Base-by-base conservation (phyloP, 2,888 invertebrate species). In the Latheticus oryzae region DNA sequence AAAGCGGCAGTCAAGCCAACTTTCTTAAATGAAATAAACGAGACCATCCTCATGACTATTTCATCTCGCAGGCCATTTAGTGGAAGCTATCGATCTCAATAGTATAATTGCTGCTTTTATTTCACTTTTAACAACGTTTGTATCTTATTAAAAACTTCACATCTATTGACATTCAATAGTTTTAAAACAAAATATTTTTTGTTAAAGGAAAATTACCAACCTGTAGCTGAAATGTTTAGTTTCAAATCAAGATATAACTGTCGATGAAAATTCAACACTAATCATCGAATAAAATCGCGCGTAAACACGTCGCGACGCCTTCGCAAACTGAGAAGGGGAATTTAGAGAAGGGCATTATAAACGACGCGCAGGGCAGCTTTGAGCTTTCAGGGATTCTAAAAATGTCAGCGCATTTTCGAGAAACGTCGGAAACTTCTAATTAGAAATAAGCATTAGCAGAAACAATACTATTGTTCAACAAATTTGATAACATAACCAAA, bases 351-450 rank as follows among this genome's bases (percentile, higher is more conserved):
- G 42, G 52, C 42, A 26, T 13, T 42, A 24, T 42, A 33, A 40
- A 42, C 42, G 26, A 40, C 52, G 52, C 52, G 52, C 52, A 52
- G 52, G 52, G 30, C 52, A 52, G 42, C 28, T 38, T 24, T 12
- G 32, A 15, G 12, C 33, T 32, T 16, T 30, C 42, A 32, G 42
- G 24, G 42, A 42, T 40, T 23, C 33, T 35, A 35, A 47, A 47
- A 35, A 8, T 47, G 33, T 47, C 47, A 3, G 16, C n/a, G n/a
- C n/a, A n/a, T n/a, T n/a, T n/a, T n/a, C n/a, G n/a, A n/a, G n/a
- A n/a, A n/a, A n/a, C n/a, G n/a, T n/a, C n/a, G n/a, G n/a, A n/a
- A n/a, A n/a, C n/a, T n/a, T n/a, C n/a, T n/a, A n/a, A n/a, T n/a
- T n/a, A n/a, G n/a, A n/a, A n/a, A n/a, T n/a, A n/a, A n/a, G n/a